Evolutionary conservation across 2,113 vertebrate species (phyloP).

Genomic region (Tragelaphus strepsiceros): DNA sequence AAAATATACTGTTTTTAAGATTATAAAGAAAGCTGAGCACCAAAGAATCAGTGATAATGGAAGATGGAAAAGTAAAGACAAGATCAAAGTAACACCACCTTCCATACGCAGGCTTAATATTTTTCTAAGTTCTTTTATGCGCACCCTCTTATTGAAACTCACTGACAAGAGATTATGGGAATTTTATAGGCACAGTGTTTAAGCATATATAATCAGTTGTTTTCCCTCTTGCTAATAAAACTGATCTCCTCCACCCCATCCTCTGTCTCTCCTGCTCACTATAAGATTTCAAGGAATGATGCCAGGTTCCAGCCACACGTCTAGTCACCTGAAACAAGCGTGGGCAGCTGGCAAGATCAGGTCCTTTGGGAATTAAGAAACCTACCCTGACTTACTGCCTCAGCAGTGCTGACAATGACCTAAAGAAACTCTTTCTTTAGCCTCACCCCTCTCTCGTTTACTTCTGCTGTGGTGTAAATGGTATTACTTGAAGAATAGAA

Average conservation of each 20-base stretch:
- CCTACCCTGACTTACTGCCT: not conserved
- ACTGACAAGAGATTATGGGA: not conserved
- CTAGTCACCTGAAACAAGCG: not conserved
- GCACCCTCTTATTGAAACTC: not conserved
- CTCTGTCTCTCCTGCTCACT: not conserved
- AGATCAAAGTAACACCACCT: not conserved
- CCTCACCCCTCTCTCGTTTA: not conserved
- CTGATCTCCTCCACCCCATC: not conserved
- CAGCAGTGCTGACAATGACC: not conserved
- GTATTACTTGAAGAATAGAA: not conserved
- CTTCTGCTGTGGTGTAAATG: not conserved
- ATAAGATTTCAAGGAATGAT: not conserved
- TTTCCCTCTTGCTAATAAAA: not conserved
- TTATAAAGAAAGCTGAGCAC: not conserved
- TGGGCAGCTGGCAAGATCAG: not conserved
- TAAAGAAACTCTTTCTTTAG: slow-evolving; percentile 53
- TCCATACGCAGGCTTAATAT: not conserved
- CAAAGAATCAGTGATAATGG: not conserved
- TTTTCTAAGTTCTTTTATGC: not conserved
- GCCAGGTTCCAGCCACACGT: not conserved
- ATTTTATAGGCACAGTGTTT: not conserved
- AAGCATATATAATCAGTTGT: not conserved
- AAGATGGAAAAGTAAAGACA: not conserved
- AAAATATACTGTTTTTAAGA: not conserved
- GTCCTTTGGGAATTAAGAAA: slow-evolving; percentile 26